A percentile compares a stretch with the other conserved stretches of the same genome.
Conservation (phyloP, 2,797 vertebrate genomes). For the Gymnocypris eckloni region DNA sequence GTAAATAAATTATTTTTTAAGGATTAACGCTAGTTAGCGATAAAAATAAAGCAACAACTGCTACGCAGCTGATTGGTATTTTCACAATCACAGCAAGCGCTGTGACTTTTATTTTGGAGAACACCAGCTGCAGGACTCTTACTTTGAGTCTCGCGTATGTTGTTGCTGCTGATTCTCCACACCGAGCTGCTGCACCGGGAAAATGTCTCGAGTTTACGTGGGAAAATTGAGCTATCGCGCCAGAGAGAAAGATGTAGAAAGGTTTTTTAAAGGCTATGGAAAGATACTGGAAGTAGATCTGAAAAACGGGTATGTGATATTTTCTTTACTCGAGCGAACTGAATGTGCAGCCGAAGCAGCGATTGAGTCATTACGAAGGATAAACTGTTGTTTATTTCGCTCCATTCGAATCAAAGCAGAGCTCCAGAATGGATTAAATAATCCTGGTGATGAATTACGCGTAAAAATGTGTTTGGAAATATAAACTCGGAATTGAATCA, state of each 20-base stretch:
- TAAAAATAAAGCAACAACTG: neutral
- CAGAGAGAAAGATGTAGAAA: slow-evolving; percentile 92
- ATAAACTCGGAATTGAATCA: neutral
- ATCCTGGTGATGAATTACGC: too few relatives aligned
- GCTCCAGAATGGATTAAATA: neutral
- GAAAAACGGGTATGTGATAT: slow-evolving; percentile 86
- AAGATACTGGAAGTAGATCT: slow-evolving; percentile 95
- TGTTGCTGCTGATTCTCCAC: slow-evolving; percentile 15
- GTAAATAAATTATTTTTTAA: neutral
- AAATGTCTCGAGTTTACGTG: slow-evolving; percentile 92
- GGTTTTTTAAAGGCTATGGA: slow-evolving; percentile 96
- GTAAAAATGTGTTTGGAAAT: neutral
- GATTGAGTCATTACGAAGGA: slow-evolving; percentile 13
- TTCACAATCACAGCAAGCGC: neutral
- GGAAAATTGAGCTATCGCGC: slow-evolving; percentile 92
- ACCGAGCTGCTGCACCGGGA: slow-evolving; percentile 44
- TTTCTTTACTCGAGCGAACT: neutral
- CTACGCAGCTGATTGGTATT: too few relatives aligned
- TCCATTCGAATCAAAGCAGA: neutral
- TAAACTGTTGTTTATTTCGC: neutral
- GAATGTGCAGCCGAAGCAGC: slow-evolving; percentile 32
- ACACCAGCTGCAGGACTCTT: neutral
- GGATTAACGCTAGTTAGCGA: neutral
- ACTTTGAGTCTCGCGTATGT: slow-evolving; percentile 16
- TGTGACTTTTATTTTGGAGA: neutral